phyloP scores from a whole-genome alignment of 2,797 vertebrate species.

The Oreochromis grahami region DNA sequence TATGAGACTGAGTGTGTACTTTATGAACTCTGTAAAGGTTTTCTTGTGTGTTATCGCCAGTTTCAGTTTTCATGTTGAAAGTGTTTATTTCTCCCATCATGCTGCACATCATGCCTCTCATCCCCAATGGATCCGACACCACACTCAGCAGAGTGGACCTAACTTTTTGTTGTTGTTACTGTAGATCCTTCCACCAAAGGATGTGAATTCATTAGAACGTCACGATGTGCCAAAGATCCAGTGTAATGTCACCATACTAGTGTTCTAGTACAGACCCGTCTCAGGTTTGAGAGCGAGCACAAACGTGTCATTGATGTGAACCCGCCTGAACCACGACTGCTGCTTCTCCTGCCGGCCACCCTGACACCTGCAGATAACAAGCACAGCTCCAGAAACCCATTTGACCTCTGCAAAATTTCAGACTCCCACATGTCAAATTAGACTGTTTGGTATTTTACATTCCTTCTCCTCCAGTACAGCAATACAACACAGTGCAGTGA shows the following conservation, averaged over 20 bases:
- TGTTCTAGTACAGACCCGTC: accelerated
- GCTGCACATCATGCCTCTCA: not conserved
- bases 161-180: not conserved
- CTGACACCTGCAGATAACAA: not conserved
- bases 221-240: accelerated
- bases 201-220: not conserved
- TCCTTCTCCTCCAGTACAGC: not conserved
- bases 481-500: not conserved
- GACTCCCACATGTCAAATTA: too few species aligned
- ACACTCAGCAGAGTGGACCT: not conserved
- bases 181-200: not conserved
- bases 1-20: too few species aligned
- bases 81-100: not conserved
- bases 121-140: accelerated
- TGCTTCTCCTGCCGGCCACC: not conserved
- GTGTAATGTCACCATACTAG: accelerated
- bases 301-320: not conserved
- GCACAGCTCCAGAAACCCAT: not conserved
- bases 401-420: not conserved
- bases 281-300: not conserved
- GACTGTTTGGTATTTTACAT: not conserved
- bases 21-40: not conserved
- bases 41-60: not conserved
- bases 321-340: not conserved
- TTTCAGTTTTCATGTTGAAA: not conserved